A percentile compares a stretch with the other conserved stretches of the same genome.
Evolutionary conservation across 2,797 vertebrate species (phyloP).

Genomic region (Protonibea diacanthus): DNA sequence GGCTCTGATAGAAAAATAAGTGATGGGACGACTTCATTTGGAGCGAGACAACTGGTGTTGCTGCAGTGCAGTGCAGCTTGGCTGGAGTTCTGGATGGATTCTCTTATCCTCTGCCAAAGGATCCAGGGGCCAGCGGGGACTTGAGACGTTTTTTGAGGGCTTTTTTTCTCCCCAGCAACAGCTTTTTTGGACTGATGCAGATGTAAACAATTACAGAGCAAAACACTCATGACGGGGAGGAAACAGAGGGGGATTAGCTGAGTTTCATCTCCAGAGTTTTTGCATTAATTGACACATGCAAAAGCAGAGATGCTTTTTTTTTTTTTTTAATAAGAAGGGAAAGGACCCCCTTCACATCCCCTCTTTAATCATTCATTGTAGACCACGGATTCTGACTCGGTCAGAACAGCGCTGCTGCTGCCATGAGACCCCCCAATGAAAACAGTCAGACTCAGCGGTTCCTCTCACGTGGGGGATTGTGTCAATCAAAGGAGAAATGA

Average conservation of each 20-base stretch:
- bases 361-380: constrained; percentile 6
- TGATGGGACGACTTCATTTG: constrained; percentile 53
- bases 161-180: constrained; percentile 52
- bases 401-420: neutral
- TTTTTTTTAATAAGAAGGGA: constrained; percentile 9
- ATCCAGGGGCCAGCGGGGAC: constrained; percentile 74
- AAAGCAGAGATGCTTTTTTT: constrained; percentile 23
- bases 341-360: constrained; percentile 2
- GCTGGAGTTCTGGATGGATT: constrained; percentile 43
- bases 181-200: constrained; percentile 74
- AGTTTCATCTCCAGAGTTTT: constrained; percentile 67
- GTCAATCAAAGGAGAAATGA: constrained; percentile 51
- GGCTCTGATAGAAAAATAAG: constrained; percentile 21
- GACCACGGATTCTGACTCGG: constrained; percentile 26
- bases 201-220: constrained; percentile 84
- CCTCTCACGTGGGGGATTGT: constrained; percentile 39
- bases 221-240: constrained; percentile 74
- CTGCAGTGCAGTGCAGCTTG: constrained; percentile 64
- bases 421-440: constrained; percentile 40
- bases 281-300: constrained; percentile 61
- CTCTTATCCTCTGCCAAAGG: constrained; percentile 81
- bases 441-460: constrained; percentile 39
- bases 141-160: constrained; percentile 64
- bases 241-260: constrained; percentile 70
- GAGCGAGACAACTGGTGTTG: constrained; percentile 44